phyloP scores from a whole-genome alignment of 2,888 invertebrate species.

The Toxonevra muliebris region DNA sequence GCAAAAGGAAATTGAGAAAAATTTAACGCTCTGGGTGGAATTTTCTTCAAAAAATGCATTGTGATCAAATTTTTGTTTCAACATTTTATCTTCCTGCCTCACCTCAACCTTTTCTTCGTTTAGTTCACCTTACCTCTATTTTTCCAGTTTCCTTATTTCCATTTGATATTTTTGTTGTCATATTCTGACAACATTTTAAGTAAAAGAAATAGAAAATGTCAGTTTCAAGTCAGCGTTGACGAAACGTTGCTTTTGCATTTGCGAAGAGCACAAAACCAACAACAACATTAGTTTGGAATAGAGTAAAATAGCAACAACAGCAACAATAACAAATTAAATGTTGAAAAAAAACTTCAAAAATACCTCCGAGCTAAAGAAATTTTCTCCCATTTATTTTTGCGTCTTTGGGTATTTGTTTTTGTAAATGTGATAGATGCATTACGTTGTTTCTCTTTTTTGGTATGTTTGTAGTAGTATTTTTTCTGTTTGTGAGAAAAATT shows the following conservation, averaged over 20 bases:
- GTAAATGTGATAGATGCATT: background rate
- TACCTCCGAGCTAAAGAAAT: too few relatives aligned
- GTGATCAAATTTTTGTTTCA: background rate
- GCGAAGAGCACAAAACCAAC: conserved; percentile 3
- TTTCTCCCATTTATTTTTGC: too few relatives aligned
- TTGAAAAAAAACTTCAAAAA: too few relatives aligned
- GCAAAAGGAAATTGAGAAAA: too few relatives aligned
- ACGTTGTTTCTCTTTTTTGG: background rate
- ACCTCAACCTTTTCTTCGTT: background rate
- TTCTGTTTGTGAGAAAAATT: conserved; percentile 16
- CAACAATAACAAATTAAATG: background rate
- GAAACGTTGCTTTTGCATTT: conserved; percentile 4
- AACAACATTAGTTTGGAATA: conserved; percentile 9
- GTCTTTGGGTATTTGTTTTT: background rate
- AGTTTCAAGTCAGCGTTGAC: conserved; percentile 29
- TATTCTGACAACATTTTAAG: conserved; percentile 17
- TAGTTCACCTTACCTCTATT: background rate
- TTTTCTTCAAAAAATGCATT: conserved; percentile 7
- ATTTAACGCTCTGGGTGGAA: too few relatives aligned
- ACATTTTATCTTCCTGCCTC: background rate
- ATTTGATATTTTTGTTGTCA: background rate
- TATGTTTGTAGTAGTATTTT: background rate
- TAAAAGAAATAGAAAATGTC: conserved; percentile 19
- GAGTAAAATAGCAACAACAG: conserved; percentile 20
- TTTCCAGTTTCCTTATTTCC: background rate